Conservation (phyloP, 2,113 vertebrate species). For the Grammomys dolichurus region DNA sequence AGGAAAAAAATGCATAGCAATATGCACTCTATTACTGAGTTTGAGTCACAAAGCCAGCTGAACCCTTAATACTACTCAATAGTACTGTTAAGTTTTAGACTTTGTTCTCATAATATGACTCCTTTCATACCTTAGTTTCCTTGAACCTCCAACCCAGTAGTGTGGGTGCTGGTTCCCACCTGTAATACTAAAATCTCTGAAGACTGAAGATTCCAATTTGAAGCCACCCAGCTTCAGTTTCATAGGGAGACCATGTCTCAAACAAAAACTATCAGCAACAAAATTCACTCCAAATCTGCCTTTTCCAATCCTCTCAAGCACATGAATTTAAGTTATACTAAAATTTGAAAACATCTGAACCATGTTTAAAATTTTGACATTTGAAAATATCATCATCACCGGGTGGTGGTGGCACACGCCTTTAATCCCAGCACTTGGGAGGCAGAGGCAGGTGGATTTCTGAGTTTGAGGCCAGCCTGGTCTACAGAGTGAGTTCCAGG, state of each 20-base stretch:
- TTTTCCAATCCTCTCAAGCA: constrained; percentile 18
- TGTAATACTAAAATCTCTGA: neutral
- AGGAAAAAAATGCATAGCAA: neutral
- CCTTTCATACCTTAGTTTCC: constrained; percentile 47
- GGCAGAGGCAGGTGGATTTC: too few species aligned
- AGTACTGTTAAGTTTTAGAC: neutral
- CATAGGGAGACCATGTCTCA: neutral
- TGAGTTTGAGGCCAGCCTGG: too few species aligned
- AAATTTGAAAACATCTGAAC: constrained; percentile 21
- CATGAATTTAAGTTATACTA: constrained; percentile 18
- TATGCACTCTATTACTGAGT: neutral
- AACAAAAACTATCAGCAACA: neutral
- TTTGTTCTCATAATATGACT: constrained; percentile 21
- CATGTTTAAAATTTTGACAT: neutral
- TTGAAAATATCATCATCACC: neutral
- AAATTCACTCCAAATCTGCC: neutral
- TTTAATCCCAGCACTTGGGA: too few species aligned
- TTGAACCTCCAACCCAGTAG: neutral
- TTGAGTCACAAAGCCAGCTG: neutral
- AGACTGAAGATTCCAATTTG: neutral
- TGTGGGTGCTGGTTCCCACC: neutral
- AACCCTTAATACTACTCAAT: neutral
- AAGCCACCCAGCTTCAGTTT: neutral
- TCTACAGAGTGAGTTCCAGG: too few species aligned
- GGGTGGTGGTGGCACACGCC: too few species aligned